A percentile compares a stretch with the other conserved stretches of the same genome.
Conservation (phyloP, 2,113 vertebrate genomes). For the Maccullochella peelii region DNA sequence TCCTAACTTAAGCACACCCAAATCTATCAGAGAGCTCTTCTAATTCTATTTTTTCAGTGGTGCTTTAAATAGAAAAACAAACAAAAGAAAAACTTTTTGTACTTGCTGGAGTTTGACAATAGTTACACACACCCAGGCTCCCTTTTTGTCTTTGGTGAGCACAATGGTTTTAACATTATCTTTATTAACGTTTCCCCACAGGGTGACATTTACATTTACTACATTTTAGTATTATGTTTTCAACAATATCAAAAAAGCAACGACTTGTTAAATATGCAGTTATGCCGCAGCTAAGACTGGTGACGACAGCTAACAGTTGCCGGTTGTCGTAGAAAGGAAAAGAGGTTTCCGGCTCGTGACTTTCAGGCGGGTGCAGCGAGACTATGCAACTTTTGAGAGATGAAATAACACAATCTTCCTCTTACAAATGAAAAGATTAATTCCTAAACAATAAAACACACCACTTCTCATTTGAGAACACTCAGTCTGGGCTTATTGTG, state of each 20-base stretch:
- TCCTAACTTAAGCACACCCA: neutral
- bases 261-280: neutral
- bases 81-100: neutral
- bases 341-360: neutral
- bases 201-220: constrained; percentile 18
- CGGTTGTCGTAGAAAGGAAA: neutral
- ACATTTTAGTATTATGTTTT: constrained; percentile 22
- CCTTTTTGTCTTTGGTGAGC: neutral
- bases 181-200: constrained; percentile 17
- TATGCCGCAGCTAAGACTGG: neutral
- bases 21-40: constrained; percentile 30
- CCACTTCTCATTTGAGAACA: neutral
- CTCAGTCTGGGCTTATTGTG: neutral
- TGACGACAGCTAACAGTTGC: neutral
- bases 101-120: neutral
- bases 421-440: neutral
- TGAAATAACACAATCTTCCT: no score
- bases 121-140: neutral
- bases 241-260: neutral
- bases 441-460: neutral
- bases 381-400: neutral
- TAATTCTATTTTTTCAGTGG: neutral
- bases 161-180: neutral
- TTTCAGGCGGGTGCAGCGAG: neutral
- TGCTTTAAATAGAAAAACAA: constrained; percentile 8